A percentile compares a stretch with the other conserved stretches of the same genome.
phyloP scores from a whole-genome alignment of 2,888 invertebrate genomes.

The Campoplex nolae region DNA sequence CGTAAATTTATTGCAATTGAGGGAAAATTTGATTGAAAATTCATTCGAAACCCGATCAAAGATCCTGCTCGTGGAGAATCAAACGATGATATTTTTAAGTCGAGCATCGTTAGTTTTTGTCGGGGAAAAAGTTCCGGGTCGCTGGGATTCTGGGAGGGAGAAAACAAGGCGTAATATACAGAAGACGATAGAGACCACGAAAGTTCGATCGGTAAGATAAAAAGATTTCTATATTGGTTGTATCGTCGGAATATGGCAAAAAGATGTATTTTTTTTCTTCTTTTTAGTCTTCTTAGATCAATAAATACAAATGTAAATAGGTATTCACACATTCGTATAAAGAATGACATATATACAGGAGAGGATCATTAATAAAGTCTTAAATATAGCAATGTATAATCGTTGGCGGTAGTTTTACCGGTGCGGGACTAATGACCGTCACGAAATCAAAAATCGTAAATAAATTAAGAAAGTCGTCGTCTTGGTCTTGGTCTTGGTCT shows the following conservation, averaged over 20 bases:
- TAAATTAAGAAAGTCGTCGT: slow-evolving; percentile 65
- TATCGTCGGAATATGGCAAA: neutral
- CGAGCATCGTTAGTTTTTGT: neutral
- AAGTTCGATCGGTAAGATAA: slow-evolving; percentile 43
- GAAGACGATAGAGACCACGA: slow-evolving; percentile 9
- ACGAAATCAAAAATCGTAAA: slow-evolving; percentile 66
- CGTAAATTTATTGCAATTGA: too few species aligned
- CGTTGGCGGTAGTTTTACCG: slow-evolving; percentile 42
- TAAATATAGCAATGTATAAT: slow-evolving; percentile 62
- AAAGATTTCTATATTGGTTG: slow-evolving; percentile 1
- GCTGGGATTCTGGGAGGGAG: neutral
- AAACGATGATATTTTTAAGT: neutral
- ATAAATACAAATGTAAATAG: neutral
- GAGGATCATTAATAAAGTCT: slow-evolving; percentile 59
- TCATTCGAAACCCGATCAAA: too few species aligned
- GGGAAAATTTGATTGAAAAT: too few species aligned
- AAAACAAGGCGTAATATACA: neutral
- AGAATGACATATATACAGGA: slow-evolving; percentile 30
- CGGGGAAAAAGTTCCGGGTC: neutral
- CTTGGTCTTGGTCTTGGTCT: slow-evolving; percentile 37
- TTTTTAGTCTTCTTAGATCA: too few species aligned
- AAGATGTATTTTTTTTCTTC: neutral
- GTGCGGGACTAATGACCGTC: slow-evolving; percentile 65
- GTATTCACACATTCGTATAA: neutral
- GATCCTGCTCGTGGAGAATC: neutral